These are phyloP conservation scores for Microctonus aethiopoides DNA, from an alignment of 2,888 invertebrate species.

Conservation along the genomic window DNA sequence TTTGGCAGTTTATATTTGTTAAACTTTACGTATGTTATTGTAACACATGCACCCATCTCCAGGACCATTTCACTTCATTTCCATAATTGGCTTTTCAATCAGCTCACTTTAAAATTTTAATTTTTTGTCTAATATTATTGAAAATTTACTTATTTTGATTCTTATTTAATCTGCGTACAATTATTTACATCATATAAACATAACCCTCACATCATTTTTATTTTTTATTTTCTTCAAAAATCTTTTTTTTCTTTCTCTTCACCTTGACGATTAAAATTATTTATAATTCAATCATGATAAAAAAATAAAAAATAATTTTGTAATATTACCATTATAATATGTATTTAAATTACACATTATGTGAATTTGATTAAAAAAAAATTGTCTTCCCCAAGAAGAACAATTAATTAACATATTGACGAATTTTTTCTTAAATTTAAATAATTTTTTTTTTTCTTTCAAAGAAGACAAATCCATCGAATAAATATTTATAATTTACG, in stretches of 20 bases:
- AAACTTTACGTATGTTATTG: conserved; percentile 47
- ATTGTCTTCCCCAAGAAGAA: background rate
- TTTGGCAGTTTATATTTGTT: conserved; percentile 30
- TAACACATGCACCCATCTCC: conserved; percentile 63
- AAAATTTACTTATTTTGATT: conserved; percentile 46
- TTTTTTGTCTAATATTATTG: conserved; percentile 42
- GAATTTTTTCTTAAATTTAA: background rate
- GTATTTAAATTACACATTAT: background rate
- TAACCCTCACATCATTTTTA: conserved; percentile 9
- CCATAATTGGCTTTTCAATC: background rate
- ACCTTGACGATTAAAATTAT: background rate
- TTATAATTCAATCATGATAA: background rate
- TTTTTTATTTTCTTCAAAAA: conserved; percentile 11
- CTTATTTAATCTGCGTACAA: conserved; percentile 50
- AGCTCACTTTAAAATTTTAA: conserved; percentile 29
- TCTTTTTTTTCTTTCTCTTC: background rate
- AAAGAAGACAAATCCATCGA: background rate
- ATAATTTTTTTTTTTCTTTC: background rate
- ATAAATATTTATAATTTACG: conserved; percentile 46
- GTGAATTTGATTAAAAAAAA: background rate
- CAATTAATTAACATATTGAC: background rate
- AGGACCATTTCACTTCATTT: conserved; percentile 52
- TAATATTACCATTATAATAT: background rate
- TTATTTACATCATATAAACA: conserved; percentile 61
- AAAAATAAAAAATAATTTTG: conserved; percentile 1